phyloP scores from a whole-genome alignment of 1,140 invertebrate genomes.

The Rhopalosiphum maidis region DNA sequence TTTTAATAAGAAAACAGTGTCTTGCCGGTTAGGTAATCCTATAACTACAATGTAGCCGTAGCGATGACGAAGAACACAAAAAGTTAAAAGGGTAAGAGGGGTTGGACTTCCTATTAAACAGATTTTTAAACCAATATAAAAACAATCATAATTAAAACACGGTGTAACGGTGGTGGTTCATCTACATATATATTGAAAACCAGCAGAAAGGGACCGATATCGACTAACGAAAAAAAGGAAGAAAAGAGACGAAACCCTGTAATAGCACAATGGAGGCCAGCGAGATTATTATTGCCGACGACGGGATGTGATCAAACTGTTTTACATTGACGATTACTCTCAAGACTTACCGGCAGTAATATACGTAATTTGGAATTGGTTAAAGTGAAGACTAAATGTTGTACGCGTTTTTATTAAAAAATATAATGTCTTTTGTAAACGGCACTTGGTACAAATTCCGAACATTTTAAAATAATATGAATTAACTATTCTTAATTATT shows the following conservation, averaged over 20 bases:
- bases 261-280: neutral
- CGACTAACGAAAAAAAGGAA: neutral
- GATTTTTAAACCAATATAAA: constrained; percentile 31
- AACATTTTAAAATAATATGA: neutral
- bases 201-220: neutral
- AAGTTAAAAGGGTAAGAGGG: neutral
- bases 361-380: neutral
- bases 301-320: neutral
- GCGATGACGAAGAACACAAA: neutral
- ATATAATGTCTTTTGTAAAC: neutral
- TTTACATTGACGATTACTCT: neutral
- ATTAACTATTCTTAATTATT: neutral
- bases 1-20: constrained; percentile 48
- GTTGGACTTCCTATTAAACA: neutral
- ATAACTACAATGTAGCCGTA: neutral
- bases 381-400: neutral
- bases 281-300: neutral
- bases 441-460: neutral
- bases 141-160: constrained; percentile 46
- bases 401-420: neutral
- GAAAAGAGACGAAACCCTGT: neutral
- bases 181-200: constrained; percentile 45
- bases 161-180: neutral
- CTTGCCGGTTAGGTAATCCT: neutral
- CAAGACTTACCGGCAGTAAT: neutral